Evolutionary conservation across 2,888 invertebrate species (phyloP), one percentile per base, ranked within the genome.

Genomic region (Drosophila neotestacea): DNA sequence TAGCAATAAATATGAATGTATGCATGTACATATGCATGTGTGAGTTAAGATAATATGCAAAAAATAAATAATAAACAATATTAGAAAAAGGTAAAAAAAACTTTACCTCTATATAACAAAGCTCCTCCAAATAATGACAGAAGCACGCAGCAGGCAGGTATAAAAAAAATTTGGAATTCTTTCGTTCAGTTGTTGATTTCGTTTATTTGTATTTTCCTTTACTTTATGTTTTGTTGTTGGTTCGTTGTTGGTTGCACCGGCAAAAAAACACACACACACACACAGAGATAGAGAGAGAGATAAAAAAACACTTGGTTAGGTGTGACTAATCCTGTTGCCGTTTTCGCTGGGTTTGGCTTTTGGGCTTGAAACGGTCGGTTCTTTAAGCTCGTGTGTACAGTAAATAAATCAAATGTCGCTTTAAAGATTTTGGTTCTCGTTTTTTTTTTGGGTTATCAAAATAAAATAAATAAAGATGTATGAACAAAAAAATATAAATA

Each of bases 271-370:
- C 1, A 22, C 22, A 22, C 22, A 50, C 71, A 60, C 69, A 44
- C 39, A 60, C 28, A 39, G 4, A 16, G 34, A 34, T 22, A 27
- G 34, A 10, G 22, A 46, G 34, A 10, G 27, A 52, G 39, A 22
- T 39, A 39, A 54, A 63, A 48, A 71, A 71, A 61, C 74, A 75
- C 76, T 72, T 63, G 63, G 66, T 36, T 70, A 70, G 70, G 80
- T 85, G 83, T 83, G 86, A 85, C 77, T 83, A 83, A 83, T 79
- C 86, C 83, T 85, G 69, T 72, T 28, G 55, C 62, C 44, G 13
- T 39, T 32, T 42, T 54, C 10, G 6, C n/a, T 50, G 50, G 36
- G 55, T 50, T 50, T 30, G 50, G 50, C 48, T 54, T 51, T 41
- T 10, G 10, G 56, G 38, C 30, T 71, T 36, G 6, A 39, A 39